Conservation (phyloP, 2,888 invertebrate species). For the Drepanosiphum platanoidis region DNA sequence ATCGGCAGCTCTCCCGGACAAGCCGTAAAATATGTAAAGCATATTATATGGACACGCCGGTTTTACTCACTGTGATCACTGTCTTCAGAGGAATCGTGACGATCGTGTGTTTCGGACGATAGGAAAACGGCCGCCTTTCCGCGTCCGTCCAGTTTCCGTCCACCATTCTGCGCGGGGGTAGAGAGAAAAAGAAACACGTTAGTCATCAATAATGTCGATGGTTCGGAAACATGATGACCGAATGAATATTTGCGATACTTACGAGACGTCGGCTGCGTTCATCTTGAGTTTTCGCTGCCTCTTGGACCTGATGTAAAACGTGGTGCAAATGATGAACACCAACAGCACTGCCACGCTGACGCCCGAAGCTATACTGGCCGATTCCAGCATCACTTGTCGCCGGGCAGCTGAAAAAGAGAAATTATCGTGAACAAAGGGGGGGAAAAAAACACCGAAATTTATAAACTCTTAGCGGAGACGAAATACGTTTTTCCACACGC, state of each 20-base stretch:
- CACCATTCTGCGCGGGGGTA: conserved; percentile 63
- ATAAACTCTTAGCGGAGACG: no score
- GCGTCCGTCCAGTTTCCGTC: conserved; percentile 64
- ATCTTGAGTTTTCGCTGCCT: conserved; percentile 66
- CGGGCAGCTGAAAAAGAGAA: conserved; percentile 73
- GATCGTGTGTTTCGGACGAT: conserved; percentile 60
- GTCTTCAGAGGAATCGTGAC: conserved; percentile 58
- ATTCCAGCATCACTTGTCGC: conserved; percentile 85
- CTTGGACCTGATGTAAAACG: conserved; percentile 75
- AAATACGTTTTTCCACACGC: no score
- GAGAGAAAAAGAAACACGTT: not conserved
- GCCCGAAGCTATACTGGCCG: conserved; percentile 87
- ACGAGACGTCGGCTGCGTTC: conserved; percentile 63
- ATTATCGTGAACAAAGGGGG: no score
- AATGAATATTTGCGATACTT: no score
- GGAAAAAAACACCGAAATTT: no score
- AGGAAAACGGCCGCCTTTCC: conserved; percentile 64
- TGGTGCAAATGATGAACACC: conserved; percentile 76
- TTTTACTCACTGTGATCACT: conserved; percentile 51
- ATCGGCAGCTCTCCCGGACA: no score
- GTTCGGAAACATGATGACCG: no score
- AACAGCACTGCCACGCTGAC: conserved; percentile 79
- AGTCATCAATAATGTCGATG: not conserved
- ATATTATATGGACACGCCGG: no score
- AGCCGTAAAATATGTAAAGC: no score